Evolutionary conservation across 2,888 invertebrate species (phyloP).

Genomic region (Parnassius mnemosyne): DNA sequence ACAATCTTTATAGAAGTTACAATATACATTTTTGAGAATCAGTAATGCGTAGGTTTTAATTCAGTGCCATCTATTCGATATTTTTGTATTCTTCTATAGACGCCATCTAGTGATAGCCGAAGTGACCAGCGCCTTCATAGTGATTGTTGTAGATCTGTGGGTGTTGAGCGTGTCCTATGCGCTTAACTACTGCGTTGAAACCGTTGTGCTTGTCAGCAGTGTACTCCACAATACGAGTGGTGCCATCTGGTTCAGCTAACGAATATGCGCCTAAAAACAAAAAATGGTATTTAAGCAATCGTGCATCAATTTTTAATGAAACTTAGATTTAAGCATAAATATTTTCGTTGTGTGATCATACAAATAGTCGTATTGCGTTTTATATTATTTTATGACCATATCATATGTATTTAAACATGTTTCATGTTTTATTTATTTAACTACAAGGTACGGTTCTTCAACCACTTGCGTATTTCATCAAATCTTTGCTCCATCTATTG

Average conservation of each 20-base stretch:
- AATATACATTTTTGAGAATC: too few relatives aligned
- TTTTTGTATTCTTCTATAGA: not conserved
- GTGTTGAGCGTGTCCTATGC: conserved; percentile 71
- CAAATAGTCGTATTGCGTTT: too few relatives aligned
- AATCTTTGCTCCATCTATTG: too few relatives aligned
- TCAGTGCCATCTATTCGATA: conserved; percentile 46
- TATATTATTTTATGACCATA: too few relatives aligned
- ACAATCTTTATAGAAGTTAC: too few relatives aligned
- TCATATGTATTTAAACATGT: too few relatives aligned
- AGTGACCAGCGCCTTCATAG: conserved; percentile 51
- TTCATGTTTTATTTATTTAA: too few relatives aligned
- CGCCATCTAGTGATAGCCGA: conserved; percentile 68
- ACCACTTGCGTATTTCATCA: too few relatives aligned
- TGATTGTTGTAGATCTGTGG: conserved; percentile 63
- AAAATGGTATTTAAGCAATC: not conserved
- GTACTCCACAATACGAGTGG: conserved; percentile 75
- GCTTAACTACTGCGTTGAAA: conserved; percentile 76
- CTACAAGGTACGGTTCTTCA: too few relatives aligned
- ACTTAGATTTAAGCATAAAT: not conserved
- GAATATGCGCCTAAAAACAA: conserved; percentile 69
- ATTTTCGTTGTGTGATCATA: too few relatives aligned
- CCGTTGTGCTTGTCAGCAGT: conserved; percentile 75
- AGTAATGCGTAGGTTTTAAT: not conserved
- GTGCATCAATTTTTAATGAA: too few relatives aligned
- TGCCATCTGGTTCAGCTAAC: conserved; percentile 73